Base-by-base conservation (phyloP, 2,888 invertebrate genomes). In the Drepana falcataria region DNA sequence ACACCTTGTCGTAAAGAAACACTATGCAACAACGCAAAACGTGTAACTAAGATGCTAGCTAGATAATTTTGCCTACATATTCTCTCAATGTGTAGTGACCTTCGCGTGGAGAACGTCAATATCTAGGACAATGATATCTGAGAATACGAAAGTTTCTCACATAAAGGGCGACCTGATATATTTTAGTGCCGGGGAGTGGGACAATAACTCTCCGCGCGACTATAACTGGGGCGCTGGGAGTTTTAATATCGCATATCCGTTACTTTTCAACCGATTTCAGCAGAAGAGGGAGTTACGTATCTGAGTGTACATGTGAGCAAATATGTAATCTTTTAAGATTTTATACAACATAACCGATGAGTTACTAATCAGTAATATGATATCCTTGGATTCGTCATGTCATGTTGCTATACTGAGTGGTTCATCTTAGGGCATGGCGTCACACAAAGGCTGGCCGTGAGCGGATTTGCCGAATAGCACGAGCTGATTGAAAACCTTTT, bases 181-280 rank as follows among this genome's bases (percentile, higher is more conserved):
- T 64, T 66, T 64, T 59, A 65, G 56, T 57, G 55, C 55, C 57
- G 49, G 59, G 55, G 48, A 7, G 35, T 51, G 54, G 59, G 60
- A 59, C 65, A 56, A 70, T 69, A 64, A 70, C 59, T 69, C 59
- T 57, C 48, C 35, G 44, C 35, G 44, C 48, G 56, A 60, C 59
- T 56, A 59, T 68, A 66, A 63, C 61, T 60, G 60, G 53, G 55
- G 51, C 56, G 55, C 55, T 52, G 44, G 44, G 44, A 44, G 44
- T 9, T 44, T 44, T 9, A 44, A 44, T 44, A 44, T 44, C 44
- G 9, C 44, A 9, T 44, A 44, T 44, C 44, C 2, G 44, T 44
- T 44, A 44, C 44, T 44, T 21, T 21, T 21, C 21, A 21, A 21
- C 21, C 21, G 21, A 21, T 21, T 21, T 21, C 21, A 21, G 21